Conservation (phyloP, 2,113 vertebrate genomes). For the Pachyramphus minor region DNA sequence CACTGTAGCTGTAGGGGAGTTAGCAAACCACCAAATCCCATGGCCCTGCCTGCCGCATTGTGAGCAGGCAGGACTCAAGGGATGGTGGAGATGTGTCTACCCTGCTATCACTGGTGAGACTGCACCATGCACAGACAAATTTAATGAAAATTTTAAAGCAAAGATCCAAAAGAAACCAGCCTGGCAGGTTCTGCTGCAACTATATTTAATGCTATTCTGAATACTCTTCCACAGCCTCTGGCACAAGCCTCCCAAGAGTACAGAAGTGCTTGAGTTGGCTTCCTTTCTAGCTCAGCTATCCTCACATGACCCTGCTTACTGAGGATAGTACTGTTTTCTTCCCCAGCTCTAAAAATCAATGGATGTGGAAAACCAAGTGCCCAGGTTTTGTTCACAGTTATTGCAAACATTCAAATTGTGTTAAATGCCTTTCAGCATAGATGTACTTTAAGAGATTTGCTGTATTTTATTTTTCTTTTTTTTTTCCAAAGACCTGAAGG, state of each 20-base stretch:
- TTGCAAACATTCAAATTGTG: not conserved
- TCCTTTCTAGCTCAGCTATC: not conserved
- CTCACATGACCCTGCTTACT: not conserved
- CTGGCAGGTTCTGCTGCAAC: constrained; percentile 27
- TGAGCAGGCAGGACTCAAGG: rapidly evolving
- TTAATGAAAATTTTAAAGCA: not conserved
- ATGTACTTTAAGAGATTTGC: not conserved
- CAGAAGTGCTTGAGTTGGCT: not conserved
- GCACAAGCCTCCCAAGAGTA: not conserved
- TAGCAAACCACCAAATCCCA: rapidly evolving
- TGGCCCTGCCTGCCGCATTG: rapidly evolving
- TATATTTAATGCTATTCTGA: not conserved
- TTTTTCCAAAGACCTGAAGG: not conserved
- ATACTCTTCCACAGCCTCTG: not conserved
- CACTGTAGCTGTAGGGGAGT: rapidly evolving
- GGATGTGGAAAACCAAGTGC: not conserved
- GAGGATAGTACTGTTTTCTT: not conserved
- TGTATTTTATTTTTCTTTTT: not conserved
- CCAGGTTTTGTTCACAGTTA: not conserved
- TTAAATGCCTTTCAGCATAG: not conserved
- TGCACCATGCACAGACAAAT: not conserved
- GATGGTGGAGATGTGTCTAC: rapidly evolving
- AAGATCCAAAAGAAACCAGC: not conserved
- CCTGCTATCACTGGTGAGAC: rapidly evolving
- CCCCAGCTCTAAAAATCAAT: not conserved